Percentiles rank a stretch among this genome's conserved stretches.
phyloP scores from a whole-genome alignment of 2,113 vertebrate species.

The Xenopus borealis region DNA sequence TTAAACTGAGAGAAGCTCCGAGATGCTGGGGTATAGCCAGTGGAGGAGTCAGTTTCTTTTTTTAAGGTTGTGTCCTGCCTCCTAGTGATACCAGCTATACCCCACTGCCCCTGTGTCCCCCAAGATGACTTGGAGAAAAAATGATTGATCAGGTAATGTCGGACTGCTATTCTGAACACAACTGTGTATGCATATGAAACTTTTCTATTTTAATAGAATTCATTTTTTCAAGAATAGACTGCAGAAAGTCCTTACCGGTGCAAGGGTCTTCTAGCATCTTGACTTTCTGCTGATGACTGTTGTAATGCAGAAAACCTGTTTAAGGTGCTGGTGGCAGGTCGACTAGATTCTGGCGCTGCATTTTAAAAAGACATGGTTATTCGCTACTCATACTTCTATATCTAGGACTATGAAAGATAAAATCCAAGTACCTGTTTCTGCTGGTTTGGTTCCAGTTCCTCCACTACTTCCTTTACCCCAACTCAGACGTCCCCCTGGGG shows the following conservation, averaged over 20 bases:
- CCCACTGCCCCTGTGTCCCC: no score
- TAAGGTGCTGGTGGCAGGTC: constrained; percentile 84
- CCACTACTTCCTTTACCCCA: constrained; percentile 98
- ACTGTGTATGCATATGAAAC: no score
- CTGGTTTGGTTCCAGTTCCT: constrained; percentile 80
- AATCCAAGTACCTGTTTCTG: constrained; percentile 71
- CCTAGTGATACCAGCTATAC: no score
- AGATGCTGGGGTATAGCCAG: no score
- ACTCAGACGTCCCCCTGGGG: constrained; percentile 89
- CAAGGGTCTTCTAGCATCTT: constrained; percentile 77
- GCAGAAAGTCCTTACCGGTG: constrained; percentile 73
- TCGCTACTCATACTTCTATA: not conserved
- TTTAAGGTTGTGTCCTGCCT: no score
- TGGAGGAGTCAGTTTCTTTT: no score
- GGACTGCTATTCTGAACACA: no score
- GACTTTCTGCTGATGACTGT: constrained; percentile 74
- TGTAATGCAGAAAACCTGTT: constrained; percentile 95
- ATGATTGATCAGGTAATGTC: no score
- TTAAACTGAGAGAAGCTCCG: no score
- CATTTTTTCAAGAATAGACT: no score
- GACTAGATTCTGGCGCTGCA: constrained; percentile 74
- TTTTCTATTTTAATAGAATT: no score
- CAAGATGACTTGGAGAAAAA: no score
- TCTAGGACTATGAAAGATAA: not conserved
- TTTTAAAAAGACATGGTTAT: not conserved